Conservation (phyloP, 1,140 invertebrate genomes). For the Ooceraea biroi region DNA sequence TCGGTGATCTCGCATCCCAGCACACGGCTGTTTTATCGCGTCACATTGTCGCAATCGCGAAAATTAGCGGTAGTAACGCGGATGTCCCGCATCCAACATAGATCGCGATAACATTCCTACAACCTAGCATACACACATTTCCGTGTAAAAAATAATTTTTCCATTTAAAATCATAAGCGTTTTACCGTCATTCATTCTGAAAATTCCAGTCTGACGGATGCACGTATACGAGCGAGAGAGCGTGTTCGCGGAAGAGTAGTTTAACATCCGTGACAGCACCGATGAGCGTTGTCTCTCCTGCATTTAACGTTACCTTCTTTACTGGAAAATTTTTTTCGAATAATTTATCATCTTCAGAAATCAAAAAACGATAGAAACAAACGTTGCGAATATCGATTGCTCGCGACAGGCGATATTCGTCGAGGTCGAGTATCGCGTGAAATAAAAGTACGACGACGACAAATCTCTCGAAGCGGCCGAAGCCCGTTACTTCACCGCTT, state of each 20-base stretch:
- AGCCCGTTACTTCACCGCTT: constrained; percentile 86
- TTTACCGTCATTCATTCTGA: constrained; percentile 43
- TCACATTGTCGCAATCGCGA: constrained; percentile 65
- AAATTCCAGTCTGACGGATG: constrained; percentile 6
- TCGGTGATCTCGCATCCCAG: constrained; percentile 61
- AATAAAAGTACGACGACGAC: constrained; percentile 74
- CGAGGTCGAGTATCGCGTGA: constrained; percentile 71
- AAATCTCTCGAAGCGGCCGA: constrained; percentile 73
- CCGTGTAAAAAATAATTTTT: background rate
- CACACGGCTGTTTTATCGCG: constrained; percentile 66
- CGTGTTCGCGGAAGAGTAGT: constrained; percentile 19
- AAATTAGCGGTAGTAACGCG: constrained; percentile 62
- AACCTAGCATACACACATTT: background rate
- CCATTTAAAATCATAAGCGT: constrained; percentile 10
- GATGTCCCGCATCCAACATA: constrained; percentile 29
- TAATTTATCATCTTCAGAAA: background rate
- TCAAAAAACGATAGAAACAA: too few species aligned
- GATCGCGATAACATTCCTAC: constrained; percentile 7
- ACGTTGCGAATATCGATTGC: too few species aligned
- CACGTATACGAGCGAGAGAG: background rate
- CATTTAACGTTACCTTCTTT: too few species aligned
- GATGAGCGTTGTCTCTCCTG: too few species aligned
- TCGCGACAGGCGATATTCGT: constrained; percentile 48
- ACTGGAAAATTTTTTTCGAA: too few species aligned
- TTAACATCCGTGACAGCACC: background rate